Base-by-base conservation (phyloP, 2,888 invertebrate species). In the Acanthoscelides obtectus region DNA sequence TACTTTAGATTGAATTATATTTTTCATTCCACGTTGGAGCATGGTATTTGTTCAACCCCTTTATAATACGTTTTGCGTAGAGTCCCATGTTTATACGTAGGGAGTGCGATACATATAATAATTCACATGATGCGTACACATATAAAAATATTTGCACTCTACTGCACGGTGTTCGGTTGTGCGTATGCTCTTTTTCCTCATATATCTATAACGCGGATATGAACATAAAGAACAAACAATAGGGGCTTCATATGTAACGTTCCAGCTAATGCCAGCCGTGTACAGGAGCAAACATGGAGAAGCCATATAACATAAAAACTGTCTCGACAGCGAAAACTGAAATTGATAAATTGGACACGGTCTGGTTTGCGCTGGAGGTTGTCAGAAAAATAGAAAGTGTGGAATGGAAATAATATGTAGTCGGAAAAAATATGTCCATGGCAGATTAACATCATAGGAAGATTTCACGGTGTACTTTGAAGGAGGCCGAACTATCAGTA, bases 261-360 rank as follows among this genome's bases (percentile, higher is more conserved):
- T 45, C 45, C 45, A 45, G 45, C 12, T 45, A 12, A 45, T 45
- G 45, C 45, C 45, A 1, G 45, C 45, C 45, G 12, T 45, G 45
- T 45, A 45, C 45, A 45, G 45, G 45, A 45, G 78, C 79, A 79
- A 79, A 79, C 78, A 79, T 79, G 77, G 78, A 80, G 78, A 78
- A 78, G 70, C 77, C 79, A 79, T 78, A 79, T 78, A 79, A 78
- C 78, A 79, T 75, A 64, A 76, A 77, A 78, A 78, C 77, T 81
- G 79, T 79, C 79, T 76, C 75, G 76, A 78, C 76, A 77, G 80
- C 79, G 78, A 78, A 80, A 80, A 79, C 79, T 79, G 80, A 80
- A 81, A 80, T 81, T 81, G 81, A 81, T 81, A 81, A 81, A 81
- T 81, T 80, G 79, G 79, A 75, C 75, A 70, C 70, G 72, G 76